These are phyloP conservation scores for Neoascia interrupta DNA, from an alignment of 2,888 invertebrate species.

Conservation along the genomic window DNA sequence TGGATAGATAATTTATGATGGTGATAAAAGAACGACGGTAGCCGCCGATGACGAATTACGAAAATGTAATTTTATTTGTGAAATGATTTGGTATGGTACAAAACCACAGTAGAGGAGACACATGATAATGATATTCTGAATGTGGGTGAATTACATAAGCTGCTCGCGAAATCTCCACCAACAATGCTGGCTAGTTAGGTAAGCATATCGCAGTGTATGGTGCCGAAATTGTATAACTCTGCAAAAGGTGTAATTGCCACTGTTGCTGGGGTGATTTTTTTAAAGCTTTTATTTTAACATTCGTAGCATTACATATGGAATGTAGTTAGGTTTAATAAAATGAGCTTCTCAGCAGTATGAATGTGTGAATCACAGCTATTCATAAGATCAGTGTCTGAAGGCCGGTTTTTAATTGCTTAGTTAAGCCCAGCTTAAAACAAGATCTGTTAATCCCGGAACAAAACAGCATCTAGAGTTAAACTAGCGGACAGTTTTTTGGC, in stretches of 20 bases:
- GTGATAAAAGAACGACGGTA: conserved; percentile 11
- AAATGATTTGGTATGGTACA: conserved; percentile 3
- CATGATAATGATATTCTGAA: conserved; percentile 26
- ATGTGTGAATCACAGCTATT: too few relatives aligned
- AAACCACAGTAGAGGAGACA: neutral
- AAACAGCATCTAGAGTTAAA: too few relatives aligned
- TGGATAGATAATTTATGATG: conserved; percentile 29
- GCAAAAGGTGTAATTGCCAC: conserved; percentile 11
- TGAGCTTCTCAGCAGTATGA: too few relatives aligned
- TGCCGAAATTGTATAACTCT: neutral
- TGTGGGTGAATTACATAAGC: conserved; percentile 19
- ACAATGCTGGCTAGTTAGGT: conserved; percentile 13
- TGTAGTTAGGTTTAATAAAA: too few relatives aligned
- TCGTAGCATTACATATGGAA: too few relatives aligned
- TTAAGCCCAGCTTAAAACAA: too few relatives aligned
- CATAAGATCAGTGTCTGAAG: too few relatives aligned
- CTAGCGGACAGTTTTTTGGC: too few relatives aligned
- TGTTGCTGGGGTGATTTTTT: neutral
- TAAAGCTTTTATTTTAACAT: neutral
- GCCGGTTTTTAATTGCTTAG: too few relatives aligned
- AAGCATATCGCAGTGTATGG: conserved; percentile 20
- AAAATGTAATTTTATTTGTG: conserved; percentile 32
- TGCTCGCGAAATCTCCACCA: too few relatives aligned
- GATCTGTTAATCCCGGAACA: too few relatives aligned
- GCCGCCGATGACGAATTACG: conserved; percentile 5